phyloP scores from a whole-genome alignment of 2,888 invertebrate genomes.

The Smittia aterrima region DNA sequence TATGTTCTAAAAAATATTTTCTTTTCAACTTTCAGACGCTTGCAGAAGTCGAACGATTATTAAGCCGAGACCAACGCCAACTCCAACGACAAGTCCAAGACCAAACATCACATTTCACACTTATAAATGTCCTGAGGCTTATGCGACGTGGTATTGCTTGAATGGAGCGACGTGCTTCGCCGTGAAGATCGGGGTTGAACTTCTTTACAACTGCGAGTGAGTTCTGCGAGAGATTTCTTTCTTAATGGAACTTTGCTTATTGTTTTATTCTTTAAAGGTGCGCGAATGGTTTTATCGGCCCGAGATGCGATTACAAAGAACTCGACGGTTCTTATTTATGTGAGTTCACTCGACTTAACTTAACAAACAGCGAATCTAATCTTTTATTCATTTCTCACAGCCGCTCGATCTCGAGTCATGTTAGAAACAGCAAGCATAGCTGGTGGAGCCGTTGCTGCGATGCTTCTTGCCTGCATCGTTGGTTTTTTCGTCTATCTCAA shows the following conservation, averaged over 20 bases:
- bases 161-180: constrained; percentile 94
- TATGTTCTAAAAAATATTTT: neutral
- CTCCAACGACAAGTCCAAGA: constrained; percentile 74
- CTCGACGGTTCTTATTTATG: constrained; percentile 89
- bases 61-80: constrained; percentile 67
- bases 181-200: constrained; percentile 88
- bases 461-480: constrained; percentile 6
- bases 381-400: constrained; percentile 38
- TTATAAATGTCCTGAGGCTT: constrained; percentile 87
- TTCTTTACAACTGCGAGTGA: constrained; percentile 89
- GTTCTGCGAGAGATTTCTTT: constrained; percentile 39
- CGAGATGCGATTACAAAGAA: constrained; percentile 95
- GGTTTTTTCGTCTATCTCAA: constrained; percentile 29
- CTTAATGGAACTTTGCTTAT: neutral
- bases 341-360: constrained; percentile 43
- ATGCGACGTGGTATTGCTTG: constrained; percentile 92
- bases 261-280: constrained; percentile 49
- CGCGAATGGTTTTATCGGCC: constrained; percentile 84
- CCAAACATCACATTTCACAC: constrained; percentile 95
- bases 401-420: constrained; percentile 71
- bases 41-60: constrained; percentile 59
- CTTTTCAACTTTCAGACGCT: constrained; percentile 45
- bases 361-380: neutral
- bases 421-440: constrained; percentile 79
- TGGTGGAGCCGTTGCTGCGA: constrained; percentile 64